A percentile compares a stretch with the other conserved stretches of the same genome.
These are phyloP conservation scores for Glareola pratincola DNA, from an alignment of 2,113 vertebrate species.

Conservation along the genomic window DNA sequence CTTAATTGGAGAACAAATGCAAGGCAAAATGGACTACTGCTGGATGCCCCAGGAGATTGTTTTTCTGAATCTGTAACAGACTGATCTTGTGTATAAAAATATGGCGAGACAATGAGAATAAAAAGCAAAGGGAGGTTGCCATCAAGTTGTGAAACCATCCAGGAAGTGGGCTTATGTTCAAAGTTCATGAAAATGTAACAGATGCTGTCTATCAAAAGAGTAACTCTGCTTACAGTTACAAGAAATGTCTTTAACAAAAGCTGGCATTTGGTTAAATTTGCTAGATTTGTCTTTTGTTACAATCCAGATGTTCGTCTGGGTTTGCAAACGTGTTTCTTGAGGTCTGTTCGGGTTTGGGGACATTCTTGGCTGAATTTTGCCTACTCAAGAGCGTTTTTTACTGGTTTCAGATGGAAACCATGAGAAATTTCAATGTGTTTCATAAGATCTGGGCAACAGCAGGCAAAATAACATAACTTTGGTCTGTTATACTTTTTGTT, in stretches of 20 bases:
- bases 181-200: constrained; percentile 35
- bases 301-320: not conserved
- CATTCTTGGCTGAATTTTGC: constrained; percentile 33
- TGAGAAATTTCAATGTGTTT: constrained; percentile 22
- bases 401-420: constrained; percentile 36
- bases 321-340: constrained; percentile 13
- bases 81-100: not conserved
- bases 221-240: constrained; percentile 35
- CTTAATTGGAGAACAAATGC: constrained; percentile 44
- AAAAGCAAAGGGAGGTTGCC: constrained; percentile 1
- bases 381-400: not conserved
- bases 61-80: constrained; percentile 28
- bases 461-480: constrained; percentile 19
- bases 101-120: not conserved
- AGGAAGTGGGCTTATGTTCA: constrained; percentile 5
- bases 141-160: constrained; percentile 38
- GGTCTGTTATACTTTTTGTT: not conserved
- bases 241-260: constrained; percentile 44
- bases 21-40: constrained; percentile 30
- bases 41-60: constrained; percentile 1
- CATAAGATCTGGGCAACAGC: constrained; percentile 14
- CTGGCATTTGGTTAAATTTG: constrained; percentile 26
- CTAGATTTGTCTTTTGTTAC: constrained; percentile 9
- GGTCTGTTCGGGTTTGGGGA: not conserved
- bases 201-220: constrained; percentile 33